These are phyloP conservation scores for Trachops cirrhosus DNA, from an alignment of 2,797 vertebrate genomes.

Conservation along the genomic window DNA sequence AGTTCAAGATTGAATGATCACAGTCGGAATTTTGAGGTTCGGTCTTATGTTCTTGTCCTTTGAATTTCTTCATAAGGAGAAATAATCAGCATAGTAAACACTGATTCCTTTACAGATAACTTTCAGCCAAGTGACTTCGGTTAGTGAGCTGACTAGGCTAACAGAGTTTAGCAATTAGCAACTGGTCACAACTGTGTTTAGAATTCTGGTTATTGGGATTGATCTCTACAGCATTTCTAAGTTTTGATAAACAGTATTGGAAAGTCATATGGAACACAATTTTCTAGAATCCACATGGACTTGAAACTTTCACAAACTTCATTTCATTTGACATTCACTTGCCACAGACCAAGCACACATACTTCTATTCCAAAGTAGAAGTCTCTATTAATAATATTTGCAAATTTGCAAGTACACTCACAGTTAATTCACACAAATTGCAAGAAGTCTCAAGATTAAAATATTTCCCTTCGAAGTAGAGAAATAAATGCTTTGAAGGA, in stretches of 20 bases:
- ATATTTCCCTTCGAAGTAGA: background rate
- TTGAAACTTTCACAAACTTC: background rate
- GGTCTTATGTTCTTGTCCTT: background rate
- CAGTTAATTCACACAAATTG: background rate
- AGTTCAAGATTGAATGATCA: background rate
- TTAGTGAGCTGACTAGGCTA: background rate
- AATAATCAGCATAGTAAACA: background rate
- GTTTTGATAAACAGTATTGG: background rate
- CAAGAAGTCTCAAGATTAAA: background rate
- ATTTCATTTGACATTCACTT: conserved; percentile 1
- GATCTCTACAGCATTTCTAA: background rate
- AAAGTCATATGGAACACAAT: background rate
- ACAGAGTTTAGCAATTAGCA: background rate
- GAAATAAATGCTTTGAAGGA: background rate
- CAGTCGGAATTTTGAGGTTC: background rate
- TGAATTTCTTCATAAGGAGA: background rate
- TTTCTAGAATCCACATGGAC: background rate
- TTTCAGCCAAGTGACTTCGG: background rate
- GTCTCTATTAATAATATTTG: background rate
- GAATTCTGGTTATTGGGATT: background rate
- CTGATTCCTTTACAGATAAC: background rate
- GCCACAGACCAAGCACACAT: background rate
- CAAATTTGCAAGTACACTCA: background rate
- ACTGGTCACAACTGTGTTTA: background rate
- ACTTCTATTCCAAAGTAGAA: background rate